phyloP scores from a whole-genome alignment of 2,113 vertebrate genomes.

The Piaya cayana region DNA sequence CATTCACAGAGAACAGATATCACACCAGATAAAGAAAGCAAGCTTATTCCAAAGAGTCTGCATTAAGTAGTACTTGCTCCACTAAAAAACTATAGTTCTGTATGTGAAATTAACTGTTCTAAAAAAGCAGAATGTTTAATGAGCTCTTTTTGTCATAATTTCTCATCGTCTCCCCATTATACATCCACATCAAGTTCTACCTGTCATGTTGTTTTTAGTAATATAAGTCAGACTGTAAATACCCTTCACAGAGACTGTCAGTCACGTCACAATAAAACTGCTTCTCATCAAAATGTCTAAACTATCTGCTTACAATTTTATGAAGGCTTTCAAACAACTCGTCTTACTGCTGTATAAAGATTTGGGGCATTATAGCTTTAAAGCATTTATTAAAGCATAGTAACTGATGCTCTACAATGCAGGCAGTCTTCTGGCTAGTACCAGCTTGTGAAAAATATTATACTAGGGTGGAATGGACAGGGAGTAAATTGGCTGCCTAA shows the following conservation, averaged over 20 bases:
- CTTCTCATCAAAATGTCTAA: slow-evolving; percentile 51
- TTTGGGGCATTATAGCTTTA: background rate
- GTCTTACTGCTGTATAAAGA: background rate
- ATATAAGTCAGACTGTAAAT: slow-evolving; percentile 61
- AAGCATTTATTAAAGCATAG: too few relatives aligned
- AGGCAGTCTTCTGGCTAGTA: background rate
- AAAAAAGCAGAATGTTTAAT: slow-evolving; percentile 36
- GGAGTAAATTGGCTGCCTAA: background rate
- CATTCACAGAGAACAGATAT: background rate
- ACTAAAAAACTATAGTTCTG: background rate
- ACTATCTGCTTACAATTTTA: slow-evolving; percentile 58
- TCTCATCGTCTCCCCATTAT: slow-evolving; percentile 29
- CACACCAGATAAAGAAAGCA: slow-evolving; percentile 16
- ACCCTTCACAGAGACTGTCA: slow-evolving; percentile 64
- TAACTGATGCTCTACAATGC: background rate
- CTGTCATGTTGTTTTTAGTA: slow-evolving; percentile 68
- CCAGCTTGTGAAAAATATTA: background rate
- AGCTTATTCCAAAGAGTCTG: background rate
- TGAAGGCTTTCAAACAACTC: slow-evolving; percentile 62
- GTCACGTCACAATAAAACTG: slow-evolving; percentile 69
- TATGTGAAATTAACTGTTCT: slow-evolving; percentile 39
- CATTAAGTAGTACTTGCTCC: background rate
- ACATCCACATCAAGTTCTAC: slow-evolving; percentile 58
- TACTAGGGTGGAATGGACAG: background rate
- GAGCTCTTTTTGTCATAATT: slow-evolving; percentile 52